phyloP scores from a whole-genome alignment of 2,888 invertebrate genomes.

The Odontomyia ornata region DNA sequence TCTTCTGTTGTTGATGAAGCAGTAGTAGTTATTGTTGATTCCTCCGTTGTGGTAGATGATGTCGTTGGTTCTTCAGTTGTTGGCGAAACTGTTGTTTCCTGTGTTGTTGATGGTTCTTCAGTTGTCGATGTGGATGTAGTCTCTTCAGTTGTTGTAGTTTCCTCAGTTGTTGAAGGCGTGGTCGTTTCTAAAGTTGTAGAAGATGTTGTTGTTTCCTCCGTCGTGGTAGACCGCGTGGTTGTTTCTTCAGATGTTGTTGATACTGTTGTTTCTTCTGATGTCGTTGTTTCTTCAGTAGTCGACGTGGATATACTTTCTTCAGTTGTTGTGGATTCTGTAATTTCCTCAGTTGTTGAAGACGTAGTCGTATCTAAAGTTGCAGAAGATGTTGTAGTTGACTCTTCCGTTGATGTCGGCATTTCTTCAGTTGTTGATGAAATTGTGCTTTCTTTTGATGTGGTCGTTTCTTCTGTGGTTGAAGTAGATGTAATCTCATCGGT shows the following conservation, averaged over 20 bases:
- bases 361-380: too few species aligned
- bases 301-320: not conserved
- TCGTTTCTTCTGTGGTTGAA: not conserved
- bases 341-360: not conserved
- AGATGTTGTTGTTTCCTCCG: not conserved
- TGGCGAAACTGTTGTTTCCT: not conserved
- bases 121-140: not conserved
- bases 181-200: not conserved
- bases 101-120: too few species aligned
- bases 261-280: not conserved
- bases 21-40: not conserved
- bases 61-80: slow-evolving; percentile 10
- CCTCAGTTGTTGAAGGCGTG: not conserved
- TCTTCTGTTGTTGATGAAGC: not conserved
- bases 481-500: not conserved
- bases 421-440: not conserved
- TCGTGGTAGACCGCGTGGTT: not conserved
- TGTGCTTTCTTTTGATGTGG: too few species aligned
- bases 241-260: not conserved
- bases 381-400: not conserved
- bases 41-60: not conserved
- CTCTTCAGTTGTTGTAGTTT: not conserved
- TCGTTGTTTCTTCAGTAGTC: not conserved
- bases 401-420: not conserved
- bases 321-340: not conserved